Evolutionary conservation across 2,113 vertebrate species (phyloP).

Genomic region (Thermophis baileyi): DNA sequence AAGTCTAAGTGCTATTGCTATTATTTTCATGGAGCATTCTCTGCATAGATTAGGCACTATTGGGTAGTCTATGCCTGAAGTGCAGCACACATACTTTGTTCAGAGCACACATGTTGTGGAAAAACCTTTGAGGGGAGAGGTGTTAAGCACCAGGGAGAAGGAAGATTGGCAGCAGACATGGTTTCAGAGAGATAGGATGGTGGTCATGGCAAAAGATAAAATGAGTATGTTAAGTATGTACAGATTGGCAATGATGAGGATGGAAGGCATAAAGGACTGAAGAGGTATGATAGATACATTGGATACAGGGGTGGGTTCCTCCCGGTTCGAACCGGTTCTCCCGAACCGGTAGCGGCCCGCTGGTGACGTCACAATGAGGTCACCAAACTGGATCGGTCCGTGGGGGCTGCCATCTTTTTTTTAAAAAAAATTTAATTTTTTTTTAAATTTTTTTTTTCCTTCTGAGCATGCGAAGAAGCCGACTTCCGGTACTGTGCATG

Average conservation of each 20-base stretch:
- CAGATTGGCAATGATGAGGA: background rate
- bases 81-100: background rate
- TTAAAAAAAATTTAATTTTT: too few species aligned
- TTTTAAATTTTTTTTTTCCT: too few species aligned
- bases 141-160: background rate
- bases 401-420: too few species aligned
- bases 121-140: background rate
- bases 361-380: too few species aligned
- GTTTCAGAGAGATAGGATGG: background rate
- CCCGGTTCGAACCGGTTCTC: too few species aligned
- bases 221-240: background rate
- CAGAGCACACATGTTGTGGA: background rate
- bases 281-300: background rate
- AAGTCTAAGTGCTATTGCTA: too few species aligned
- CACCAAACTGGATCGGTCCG: too few species aligned
- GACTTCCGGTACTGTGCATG: too few species aligned
- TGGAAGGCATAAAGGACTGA: background rate
- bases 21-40: background rate
- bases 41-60: background rate
- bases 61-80: background rate
- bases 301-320: too few species aligned
- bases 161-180: background rate
- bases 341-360: too few species aligned
- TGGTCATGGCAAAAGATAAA: background rate
- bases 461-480: too few species aligned